Evolutionary conservation across 2,888 invertebrate genomes (phyloP).

Genomic region (Abrostola triplasia): DNA sequence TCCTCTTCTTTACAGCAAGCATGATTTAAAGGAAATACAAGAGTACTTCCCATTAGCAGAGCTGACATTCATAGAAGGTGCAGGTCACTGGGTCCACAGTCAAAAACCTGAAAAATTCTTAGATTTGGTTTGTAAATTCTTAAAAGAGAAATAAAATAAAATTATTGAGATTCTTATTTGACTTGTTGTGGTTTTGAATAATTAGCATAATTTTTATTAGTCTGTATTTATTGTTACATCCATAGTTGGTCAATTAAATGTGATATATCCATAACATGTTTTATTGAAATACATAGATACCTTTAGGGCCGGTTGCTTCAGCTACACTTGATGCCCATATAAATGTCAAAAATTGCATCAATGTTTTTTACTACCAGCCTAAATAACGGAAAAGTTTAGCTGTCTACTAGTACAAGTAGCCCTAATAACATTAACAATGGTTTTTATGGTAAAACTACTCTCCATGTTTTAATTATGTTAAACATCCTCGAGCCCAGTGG

Average conservation of each 20-base stretch:
- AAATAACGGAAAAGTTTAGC: too few species aligned
- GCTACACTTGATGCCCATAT: too few species aligned
- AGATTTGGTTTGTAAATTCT: conserved; percentile 89
- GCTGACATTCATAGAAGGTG: conserved; percentile 92
- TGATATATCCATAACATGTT: conserved; percentile 25
- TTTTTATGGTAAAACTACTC: too few species aligned
- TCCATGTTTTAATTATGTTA: too few species aligned
- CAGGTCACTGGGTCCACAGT: conserved; percentile 98
- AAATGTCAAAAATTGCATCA: too few species aligned
- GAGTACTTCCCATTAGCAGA: conserved; percentile 92
- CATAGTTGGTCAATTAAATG: conserved; percentile 36
- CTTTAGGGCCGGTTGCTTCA: too few species aligned
- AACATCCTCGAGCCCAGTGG: too few species aligned
- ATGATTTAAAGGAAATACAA: conserved; percentile 90
- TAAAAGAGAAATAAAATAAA: conserved; percentile 82
- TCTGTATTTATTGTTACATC: conserved; percentile 44
- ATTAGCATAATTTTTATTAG: conserved; percentile 45
- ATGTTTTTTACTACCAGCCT: too few species aligned
- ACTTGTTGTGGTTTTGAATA: conserved; percentile 53
- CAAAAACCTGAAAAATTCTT: conserved; percentile 95
- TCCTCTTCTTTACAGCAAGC: conserved; percentile 70
- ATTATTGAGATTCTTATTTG: conserved; percentile 56
- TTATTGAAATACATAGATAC: not conserved
- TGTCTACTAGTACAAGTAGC: too few species aligned
- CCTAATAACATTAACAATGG: too few species aligned